phyloP scores from a whole-genome alignment of 1,140 invertebrate species.

The Drosophila cardini region DNA sequence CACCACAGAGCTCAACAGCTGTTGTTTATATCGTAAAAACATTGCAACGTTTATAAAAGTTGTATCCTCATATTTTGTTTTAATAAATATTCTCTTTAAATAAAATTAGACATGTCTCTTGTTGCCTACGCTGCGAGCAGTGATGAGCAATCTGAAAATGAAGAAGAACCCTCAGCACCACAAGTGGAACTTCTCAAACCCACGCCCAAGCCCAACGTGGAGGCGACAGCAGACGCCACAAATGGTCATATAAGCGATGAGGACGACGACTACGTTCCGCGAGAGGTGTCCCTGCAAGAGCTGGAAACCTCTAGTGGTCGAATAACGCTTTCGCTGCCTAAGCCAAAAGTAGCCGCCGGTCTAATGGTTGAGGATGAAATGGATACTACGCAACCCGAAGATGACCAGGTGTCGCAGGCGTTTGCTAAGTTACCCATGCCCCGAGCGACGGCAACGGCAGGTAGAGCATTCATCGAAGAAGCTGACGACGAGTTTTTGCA shows the following conservation, averaged over 20 bases:
- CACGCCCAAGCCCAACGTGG: not conserved
- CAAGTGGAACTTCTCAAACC: constrained; percentile 46
- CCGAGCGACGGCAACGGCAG: not conserved
- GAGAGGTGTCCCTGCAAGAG: constrained; percentile 61
- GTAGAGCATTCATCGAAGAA: constrained; percentile 78
- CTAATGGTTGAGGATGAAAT: constrained; percentile 7
- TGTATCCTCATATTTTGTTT: not conserved
- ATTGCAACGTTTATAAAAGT: constrained; percentile 15
- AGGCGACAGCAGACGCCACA: not conserved
- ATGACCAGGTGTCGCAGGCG: constrained; percentile 49
- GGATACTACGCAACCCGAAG: constrained; percentile 15
- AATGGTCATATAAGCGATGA: constrained; percentile 78
- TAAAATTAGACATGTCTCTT: constrained; percentile 66
- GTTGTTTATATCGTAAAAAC: constrained; percentile 19
- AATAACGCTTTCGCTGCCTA: constrained; percentile 50
- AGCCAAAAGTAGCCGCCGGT: constrained; percentile 56
- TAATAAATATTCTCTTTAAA: constrained; percentile 14
- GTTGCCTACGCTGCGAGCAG: constrained; percentile 82
- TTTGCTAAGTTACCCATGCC: constrained; percentile 76
- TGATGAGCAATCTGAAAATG: constrained; percentile 70
- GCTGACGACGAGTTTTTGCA: constrained; percentile 87
- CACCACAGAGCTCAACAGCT: constrained; percentile 19
- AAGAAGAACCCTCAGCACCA: constrained; percentile 30
- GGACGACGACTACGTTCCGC: constrained; percentile 71
- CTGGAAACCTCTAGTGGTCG: constrained; percentile 21